Evolutionary conservation across 2,888 invertebrate species (phyloP), one percentile per base, ranked within the genome.

Genomic region (Trissolcus brochymenae): DNA sequence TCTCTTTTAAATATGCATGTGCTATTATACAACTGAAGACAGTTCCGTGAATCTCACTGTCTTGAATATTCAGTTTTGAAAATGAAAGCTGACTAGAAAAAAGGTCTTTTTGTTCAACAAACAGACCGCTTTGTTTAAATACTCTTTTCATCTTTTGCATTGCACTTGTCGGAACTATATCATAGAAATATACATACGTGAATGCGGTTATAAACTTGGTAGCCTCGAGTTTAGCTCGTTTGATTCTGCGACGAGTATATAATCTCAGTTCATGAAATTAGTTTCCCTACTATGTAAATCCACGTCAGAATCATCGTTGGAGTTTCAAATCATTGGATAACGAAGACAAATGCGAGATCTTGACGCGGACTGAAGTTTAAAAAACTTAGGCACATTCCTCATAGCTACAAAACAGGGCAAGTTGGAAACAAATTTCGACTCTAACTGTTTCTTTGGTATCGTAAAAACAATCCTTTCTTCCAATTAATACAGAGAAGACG

Each of bases 181-280:
- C 6, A 25, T 35, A 35, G 35, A 35, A 71, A 71, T 64, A 51
- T 57, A 64, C 35, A 56, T 41, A 56, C 55, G 55, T 16, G 56
- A 64, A 43, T 70, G 56, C 62, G 64, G 25, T 64, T 71, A 71
- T 57, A 71, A 71, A 71, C 55, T 53, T 55, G 7, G 21, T 60
- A 71, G 62, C 56, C 25, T 19, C 35, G 40, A 50, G 17, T 50
- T 62, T 56, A 19, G 51, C 51, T 64, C 46, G 16, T 71, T 71
- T 64, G 70, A 62, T 70, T 55, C 25, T 62, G 55, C 70, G 19
- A 61, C 19, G 21, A 68, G 11, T 35, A 11, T 68, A 54, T 40
- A 55, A 68, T 68, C n/a, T 54, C 40, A 61, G n/a, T 62, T 14
- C 6, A 41, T 29, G 46, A 21, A 70, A 50, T 49, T 40, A 46